Conservation (phyloP, 1,140 invertebrate species). For the Aphidius gifuensis region DNA sequence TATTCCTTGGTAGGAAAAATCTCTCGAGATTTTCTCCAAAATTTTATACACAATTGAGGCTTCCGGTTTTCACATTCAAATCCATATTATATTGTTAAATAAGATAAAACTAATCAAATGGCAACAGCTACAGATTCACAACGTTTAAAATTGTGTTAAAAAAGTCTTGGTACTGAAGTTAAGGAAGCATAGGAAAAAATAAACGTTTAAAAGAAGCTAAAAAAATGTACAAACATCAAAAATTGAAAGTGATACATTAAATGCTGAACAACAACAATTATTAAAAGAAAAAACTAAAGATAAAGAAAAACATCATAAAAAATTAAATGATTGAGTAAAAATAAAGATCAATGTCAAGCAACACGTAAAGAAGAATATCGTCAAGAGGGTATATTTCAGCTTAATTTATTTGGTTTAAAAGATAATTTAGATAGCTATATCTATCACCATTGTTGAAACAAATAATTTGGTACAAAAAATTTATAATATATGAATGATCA, state of each 20-base stretch:
- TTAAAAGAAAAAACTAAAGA: constrained; percentile 93
- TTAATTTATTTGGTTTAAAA: constrained; percentile 85
- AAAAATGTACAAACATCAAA: constrained; percentile 78
- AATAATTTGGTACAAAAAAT: constrained; percentile 96
- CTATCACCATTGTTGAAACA: constrained; percentile 98
- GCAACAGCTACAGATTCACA: constrained; percentile 98
- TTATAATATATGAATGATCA: constrained; percentile 97
- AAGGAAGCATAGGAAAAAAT: constrained; percentile 83
- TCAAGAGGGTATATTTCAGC: constrained; percentile 92
- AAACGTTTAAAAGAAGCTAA: constrained; percentile 87
- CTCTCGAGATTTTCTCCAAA: too few relatives aligned
- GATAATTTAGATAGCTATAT: constrained; percentile 93
- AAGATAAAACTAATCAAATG: constrained; percentile 99
- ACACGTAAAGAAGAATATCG: constrained; percentile 82
- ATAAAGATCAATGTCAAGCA: constrained; percentile 89
- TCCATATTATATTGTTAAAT: constrained; percentile 99
- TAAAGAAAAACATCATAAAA: constrained; percentile 82
- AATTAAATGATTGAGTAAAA: constrained; percentile 86
- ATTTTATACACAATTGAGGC: too few relatives aligned
- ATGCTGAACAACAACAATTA: constrained; percentile 89
- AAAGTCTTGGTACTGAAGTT: constrained; percentile 78
- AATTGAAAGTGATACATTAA: constrained; percentile 89
- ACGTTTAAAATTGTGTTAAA: constrained; percentile 87
- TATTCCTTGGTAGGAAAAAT: too few relatives aligned
- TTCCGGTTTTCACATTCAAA: constrained; percentile 98